Base-by-base conservation (phyloP, 2,797 vertebrate genomes). In the Micromesistius poutassou region DNA sequence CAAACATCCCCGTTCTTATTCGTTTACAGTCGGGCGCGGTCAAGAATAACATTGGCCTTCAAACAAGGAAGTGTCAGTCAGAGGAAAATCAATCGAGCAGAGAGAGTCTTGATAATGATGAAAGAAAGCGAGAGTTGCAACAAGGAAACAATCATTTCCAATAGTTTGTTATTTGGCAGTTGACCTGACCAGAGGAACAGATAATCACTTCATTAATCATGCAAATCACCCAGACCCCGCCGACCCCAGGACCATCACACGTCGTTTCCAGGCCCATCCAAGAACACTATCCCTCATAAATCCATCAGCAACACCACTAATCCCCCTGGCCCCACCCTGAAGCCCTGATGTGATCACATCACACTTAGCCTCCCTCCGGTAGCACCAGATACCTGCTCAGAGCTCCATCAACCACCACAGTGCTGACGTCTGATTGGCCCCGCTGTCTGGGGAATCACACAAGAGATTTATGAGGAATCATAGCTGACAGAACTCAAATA, bases 281-380 rank as follows among this genome's bases (percentile, higher is more conserved):
- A 50, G 46, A 50, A 50, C 4, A 16, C 72, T 68, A 71, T 73
- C 74, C 30, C 46, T 50, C 36, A 73, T 88, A 83, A 89, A 88
- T 85, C 83, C 76, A 83, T 87, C 87, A 82, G 66, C 13, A 77
- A 14, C 81, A 77, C 83, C 78, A 87, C 84, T 85, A 78, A 84
- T 78, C 74, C 75, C 81, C 76, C 38, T 72, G 50, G 80, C 40
- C 10, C 12, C 40, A 50, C 16, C 19, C 46, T 5, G 0, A 50
- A 50, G 16, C 46, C 14, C 14, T 62, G n/a, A 62, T 62, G 50
- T 93, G 90, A 94, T 94, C 91, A 79, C 79, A 78, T 94, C 92
- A 89, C 82, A 84, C 80, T 82, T 80, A 78, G 72, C 87, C 83
- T 81, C 55, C 9, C 55, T 62, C 55, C 7, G 6, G 55, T 55